Evolutionary conservation across 2,797 vertebrate genomes (phyloP), one percentile per base, ranked within the genome.

Genomic region (Chloroceryle inda): DNA sequence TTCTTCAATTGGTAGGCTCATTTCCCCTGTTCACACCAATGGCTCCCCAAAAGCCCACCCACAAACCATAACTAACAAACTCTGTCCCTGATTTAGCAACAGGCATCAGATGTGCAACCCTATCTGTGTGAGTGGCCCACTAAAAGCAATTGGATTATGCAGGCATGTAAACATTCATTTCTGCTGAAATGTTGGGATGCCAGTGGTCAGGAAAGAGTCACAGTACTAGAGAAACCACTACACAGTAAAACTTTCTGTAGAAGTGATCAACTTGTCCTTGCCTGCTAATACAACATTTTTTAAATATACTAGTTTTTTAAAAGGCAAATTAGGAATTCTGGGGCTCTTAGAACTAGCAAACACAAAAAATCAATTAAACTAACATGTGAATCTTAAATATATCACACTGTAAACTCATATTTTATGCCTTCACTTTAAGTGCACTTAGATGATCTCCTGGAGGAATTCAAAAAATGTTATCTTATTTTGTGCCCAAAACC

Each of bases 401-500:
- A 92, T 88, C 86, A 90, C 72, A 81, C 96, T 95, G 97, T 96
- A 98, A 97, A 96, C 95, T 97, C 94, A 93, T 96, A 98, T 97
- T 98, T 97, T 94, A 97, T 95, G 95, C 95, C 95, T 98, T 95
- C 91, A 88, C 97, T 98, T 98, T 96, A 97, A 98, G 96, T 93
- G 95, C 92, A 96, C 96, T 97, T 97, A 95, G 96, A 96, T 94
- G 97, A 97, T 96, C 95, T 98, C 98, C 97, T 92, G 78, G 88
- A 98, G 98, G 98, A 98, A 97, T 97, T 98, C 77, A 83, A 75
- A 84, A 95, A 97, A 72, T 92, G 97, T 97, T 98, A 98, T 97
- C 97, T 98, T 98, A 97, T 97, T 98, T 97, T 97, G 97, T 96
- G 97, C 97, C 98, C 97, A 96, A 98, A 98, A 98, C 97, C 92